Percentiles rank a stretch among this genome's conserved stretches.
Evolutionary conservation across 2,888 invertebrate genomes (phyloP).

Genomic region (Eustalomyia histrio): DNA sequence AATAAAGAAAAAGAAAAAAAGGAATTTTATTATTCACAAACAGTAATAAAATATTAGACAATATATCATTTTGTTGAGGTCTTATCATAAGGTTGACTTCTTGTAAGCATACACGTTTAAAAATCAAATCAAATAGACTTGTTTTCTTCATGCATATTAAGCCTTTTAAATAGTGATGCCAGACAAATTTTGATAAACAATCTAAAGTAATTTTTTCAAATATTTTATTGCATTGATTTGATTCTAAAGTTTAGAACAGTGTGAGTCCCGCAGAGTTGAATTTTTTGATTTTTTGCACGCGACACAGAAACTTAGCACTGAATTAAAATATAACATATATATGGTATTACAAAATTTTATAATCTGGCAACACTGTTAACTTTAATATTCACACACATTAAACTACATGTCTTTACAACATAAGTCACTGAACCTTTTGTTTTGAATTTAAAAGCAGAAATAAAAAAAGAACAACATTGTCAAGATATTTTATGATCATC

Average conservation of each 20-base stretch:
- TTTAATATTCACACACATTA: neutral
- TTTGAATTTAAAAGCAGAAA: constrained; percentile 14
- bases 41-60: constrained; percentile 62
- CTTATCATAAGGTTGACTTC: constrained; percentile 25
- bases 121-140: constrained; percentile 32
- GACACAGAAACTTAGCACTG: too few species aligned
- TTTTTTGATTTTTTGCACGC: too few species aligned
- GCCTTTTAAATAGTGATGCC: constrained; percentile 8
- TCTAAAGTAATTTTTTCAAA: neutral
- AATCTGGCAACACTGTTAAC: constrained; percentile 24
- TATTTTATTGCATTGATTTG: too few species aligned
- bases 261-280: too few species aligned
- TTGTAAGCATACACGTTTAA: constrained; percentile 1
- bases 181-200: neutral
- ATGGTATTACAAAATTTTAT: neutral
- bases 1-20: neutral
- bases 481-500: constrained; percentile 48
- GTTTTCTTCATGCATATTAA: neutral
- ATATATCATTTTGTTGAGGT: constrained; percentile 62
- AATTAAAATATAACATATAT: too few species aligned
- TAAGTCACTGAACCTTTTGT: constrained; percentile 48
- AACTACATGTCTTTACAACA: constrained; percentile 12
- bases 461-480: constrained; percentile 30
- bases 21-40: constrained; percentile 50
- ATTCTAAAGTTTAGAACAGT: too few species aligned